A percentile compares a stretch with the other conserved stretches of the same genome.
Evolutionary conservation across 2,113 vertebrate genomes (phyloP).

Genomic region (Menidia beryllina): DNA sequence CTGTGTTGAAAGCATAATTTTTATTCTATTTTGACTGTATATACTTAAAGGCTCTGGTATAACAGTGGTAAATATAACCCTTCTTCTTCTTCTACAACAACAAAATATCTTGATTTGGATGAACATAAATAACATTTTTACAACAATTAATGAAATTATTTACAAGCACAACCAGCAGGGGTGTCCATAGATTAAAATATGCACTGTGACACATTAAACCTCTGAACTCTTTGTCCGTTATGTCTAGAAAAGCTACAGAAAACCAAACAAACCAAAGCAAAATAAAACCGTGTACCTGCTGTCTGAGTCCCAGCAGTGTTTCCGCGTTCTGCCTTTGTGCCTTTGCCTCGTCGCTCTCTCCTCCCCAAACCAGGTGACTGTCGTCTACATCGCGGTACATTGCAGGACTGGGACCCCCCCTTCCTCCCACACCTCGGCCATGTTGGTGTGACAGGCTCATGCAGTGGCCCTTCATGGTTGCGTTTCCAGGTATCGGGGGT

Average conservation of each 20-base stretch:
- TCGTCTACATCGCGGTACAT: constrained; percentile 81
- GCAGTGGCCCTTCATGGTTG: constrained; percentile 66
- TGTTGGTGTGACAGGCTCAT: constrained; percentile 72
- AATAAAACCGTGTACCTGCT: constrained; percentile 79
- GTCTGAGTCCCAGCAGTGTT: constrained; percentile 79
- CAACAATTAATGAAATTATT: no score
- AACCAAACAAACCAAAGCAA: no score
- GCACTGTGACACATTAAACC: no score
- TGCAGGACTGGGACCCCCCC: constrained; percentile 72
- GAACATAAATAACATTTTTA: neutral
- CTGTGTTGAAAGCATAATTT: neutral
- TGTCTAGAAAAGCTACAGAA: neutral
- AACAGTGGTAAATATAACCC: no score
- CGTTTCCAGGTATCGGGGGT: constrained; percentile 34
- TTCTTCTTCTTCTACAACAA: no score
- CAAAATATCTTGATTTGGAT: neutral
- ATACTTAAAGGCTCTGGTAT: no score
- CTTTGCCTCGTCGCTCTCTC: constrained; percentile 88
- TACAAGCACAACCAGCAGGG: no score
- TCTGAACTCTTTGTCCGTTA: no score
- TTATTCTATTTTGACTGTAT: neutral
- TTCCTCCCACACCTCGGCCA: constrained; percentile 55
- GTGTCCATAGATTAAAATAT: no score
- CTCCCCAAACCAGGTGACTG: constrained; percentile 76
- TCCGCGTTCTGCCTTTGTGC: constrained; percentile 84